phyloP scores from a whole-genome alignment of 2,797 vertebrate species.

The Amblyraja radiata region DNA sequence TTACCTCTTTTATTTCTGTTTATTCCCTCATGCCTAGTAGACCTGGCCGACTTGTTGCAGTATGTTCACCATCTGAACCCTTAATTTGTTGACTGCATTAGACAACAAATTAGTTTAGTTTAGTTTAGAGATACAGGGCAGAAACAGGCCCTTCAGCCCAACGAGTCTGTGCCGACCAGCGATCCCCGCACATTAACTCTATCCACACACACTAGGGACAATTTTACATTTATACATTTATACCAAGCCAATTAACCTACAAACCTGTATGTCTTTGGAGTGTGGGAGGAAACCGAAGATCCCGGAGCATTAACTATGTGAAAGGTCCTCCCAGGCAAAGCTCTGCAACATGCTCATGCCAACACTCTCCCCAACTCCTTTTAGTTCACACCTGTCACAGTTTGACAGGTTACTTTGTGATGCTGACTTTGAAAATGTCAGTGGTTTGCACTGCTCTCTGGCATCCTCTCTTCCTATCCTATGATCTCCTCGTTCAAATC shows the following conservation, averaged over 20 bases:
- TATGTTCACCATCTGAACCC: neutral
- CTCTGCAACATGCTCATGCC: neutral
- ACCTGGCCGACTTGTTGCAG: neutral
- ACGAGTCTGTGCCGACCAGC: no score
- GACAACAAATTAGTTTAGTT: neutral
- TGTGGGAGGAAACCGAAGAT: no score
- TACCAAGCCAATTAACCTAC: no score
- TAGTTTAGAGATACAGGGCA: no score
- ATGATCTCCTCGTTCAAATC: neutral
- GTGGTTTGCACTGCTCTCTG: neutral
- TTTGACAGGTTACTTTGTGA: neutral
- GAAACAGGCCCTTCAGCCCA: no score
- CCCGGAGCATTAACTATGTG: neutral
- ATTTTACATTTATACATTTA: no score
- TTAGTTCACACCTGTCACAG: neutral
- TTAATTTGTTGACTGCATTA: neutral
- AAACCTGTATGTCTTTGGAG: no score
- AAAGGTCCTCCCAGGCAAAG: neutral
- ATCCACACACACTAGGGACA: no score
- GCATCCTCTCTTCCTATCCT: neutral
- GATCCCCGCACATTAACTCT: no score
- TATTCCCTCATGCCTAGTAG: neutral
- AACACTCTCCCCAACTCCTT: neutral
- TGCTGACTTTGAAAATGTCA: neutral
- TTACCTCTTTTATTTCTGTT: neutral